Conservation (phyloP, 2,888 invertebrate genomes). For the Plagiodera versicolora region DNA sequence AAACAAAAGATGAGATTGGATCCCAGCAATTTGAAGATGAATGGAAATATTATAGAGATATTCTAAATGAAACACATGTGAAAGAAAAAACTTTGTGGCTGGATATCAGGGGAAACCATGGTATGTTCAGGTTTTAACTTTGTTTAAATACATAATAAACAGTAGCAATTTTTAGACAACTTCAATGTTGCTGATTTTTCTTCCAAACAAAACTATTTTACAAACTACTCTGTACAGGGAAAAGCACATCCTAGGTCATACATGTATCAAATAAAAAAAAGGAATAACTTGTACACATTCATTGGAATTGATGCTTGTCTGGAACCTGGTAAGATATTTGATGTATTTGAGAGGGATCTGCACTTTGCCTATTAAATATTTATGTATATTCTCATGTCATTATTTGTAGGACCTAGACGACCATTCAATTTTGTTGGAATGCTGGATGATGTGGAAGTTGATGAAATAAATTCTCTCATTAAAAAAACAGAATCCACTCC, state of each 20-base stretch:
- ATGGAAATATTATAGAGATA: slow-evolving; percentile 77
- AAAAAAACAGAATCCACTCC: slow-evolving; percentile 57
- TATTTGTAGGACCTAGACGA: slow-evolving; percentile 62
- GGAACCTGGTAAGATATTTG: slow-evolving; percentile 70
- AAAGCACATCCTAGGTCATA: slow-evolving; percentile 71
- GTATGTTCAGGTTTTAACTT: slow-evolving; percentile 54
- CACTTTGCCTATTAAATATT: too few relatives aligned
- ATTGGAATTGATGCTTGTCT: slow-evolving; percentile 86
- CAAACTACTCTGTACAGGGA: slow-evolving; percentile 81
- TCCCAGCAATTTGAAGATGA: slow-evolving; percentile 82
- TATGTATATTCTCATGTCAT: too few relatives aligned
- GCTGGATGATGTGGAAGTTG: slow-evolving; percentile 62
- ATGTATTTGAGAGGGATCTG: too few relatives aligned
- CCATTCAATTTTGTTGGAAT: slow-evolving; percentile 91
- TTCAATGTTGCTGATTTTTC: slow-evolving; percentile 76
- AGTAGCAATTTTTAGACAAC: slow-evolving; percentile 83
- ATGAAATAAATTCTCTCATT: slow-evolving; percentile 61
- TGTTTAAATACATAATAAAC: too few relatives aligned
- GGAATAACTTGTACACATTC: slow-evolving; percentile 71
- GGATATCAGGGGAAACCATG: slow-evolving; percentile 91
- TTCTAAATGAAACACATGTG: slow-evolving; percentile 69
- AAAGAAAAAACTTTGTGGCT: slow-evolving; percentile 76
- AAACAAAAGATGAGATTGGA: slow-evolving; percentile 74
- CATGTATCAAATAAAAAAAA: slow-evolving; percentile 62
- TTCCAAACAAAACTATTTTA: slow-evolving; percentile 74